These are phyloP conservation scores for Parus major DNA, from an alignment of 2,113 vertebrate genomes.

Conservation along the genomic window DNA sequence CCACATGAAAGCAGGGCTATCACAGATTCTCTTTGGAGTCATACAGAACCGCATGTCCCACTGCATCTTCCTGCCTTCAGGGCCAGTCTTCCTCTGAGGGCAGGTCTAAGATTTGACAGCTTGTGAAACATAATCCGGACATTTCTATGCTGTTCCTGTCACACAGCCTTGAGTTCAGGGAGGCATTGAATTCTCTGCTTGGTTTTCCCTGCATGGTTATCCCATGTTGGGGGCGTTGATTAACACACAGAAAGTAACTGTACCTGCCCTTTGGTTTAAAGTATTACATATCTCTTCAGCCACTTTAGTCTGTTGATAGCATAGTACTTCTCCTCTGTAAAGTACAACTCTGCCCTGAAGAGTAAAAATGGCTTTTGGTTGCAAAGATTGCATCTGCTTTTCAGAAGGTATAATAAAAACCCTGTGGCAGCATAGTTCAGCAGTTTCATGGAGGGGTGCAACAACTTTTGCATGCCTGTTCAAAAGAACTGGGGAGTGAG, in stretches of 20 bases:
- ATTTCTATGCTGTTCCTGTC: slow-evolving; percentile 1
- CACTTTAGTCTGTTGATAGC: neutral
- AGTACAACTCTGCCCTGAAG: neutral
- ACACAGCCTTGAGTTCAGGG: slow-evolving; percentile 49
- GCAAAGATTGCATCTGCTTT: neutral
- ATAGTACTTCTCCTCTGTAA: neutral
- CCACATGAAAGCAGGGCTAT: neutral
- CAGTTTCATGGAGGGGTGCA: neutral
- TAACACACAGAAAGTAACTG: neutral
- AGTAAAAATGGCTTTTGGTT: neutral
- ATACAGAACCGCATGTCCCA: neutral
- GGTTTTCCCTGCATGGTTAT: slow-evolving; percentile 8
- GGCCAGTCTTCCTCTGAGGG: neutral
- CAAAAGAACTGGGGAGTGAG: neutral
- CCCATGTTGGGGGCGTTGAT: neutral
- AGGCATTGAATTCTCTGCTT: neutral
- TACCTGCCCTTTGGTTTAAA: neutral
- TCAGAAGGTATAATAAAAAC: neutral
- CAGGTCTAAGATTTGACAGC: neutral
- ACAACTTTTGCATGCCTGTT: neutral
- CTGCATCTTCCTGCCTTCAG: neutral
- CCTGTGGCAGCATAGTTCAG: neutral
- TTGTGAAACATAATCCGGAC: slow-evolving; percentile 11
- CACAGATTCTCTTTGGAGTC: neutral
- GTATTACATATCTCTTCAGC: neutral